Evolutionary conservation across 2,888 invertebrate genomes (phyloP).

Genomic region (Erebia aethiops): DNA sequence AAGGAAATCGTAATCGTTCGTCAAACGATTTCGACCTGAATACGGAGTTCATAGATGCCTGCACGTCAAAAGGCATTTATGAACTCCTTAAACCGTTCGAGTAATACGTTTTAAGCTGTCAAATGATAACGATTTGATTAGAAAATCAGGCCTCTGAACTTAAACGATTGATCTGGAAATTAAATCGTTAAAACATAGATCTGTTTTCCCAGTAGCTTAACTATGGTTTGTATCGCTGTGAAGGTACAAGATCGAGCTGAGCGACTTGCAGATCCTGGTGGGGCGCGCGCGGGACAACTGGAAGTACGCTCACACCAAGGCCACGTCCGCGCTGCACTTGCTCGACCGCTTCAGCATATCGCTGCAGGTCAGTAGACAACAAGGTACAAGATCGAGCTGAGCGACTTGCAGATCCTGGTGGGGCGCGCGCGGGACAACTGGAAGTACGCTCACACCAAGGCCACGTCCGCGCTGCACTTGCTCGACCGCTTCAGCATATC

Average conservation of each 20-base stretch:
- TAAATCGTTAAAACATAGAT: neutral
- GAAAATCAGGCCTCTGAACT: no score
- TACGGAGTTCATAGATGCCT: no score
- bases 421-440: constrained; percentile 95
- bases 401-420: constrained; percentile 93
- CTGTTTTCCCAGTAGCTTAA: neutral
- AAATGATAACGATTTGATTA: no score
- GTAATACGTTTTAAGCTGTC: no score
- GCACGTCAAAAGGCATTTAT: no score
- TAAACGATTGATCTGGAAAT: no score
- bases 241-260: constrained; percentile 90
- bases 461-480: constrained; percentile 92
- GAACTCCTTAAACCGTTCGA: no score
- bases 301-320: constrained; percentile 93
- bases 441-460: constrained; percentile 93
- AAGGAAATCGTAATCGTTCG: no score
- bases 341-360: constrained; percentile 90
- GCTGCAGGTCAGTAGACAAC: constrained; percentile 72
- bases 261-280: constrained; percentile 93
- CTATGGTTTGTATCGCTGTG: neutral
- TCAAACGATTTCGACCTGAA: no score
- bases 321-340: constrained; percentile 92
- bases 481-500: constrained; percentile 90
- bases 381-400: no score
- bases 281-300: constrained; percentile 95